Evolutionary conservation across 2,797 vertebrate species (phyloP).

Genomic region (Crocidura indochinensis): DNA sequence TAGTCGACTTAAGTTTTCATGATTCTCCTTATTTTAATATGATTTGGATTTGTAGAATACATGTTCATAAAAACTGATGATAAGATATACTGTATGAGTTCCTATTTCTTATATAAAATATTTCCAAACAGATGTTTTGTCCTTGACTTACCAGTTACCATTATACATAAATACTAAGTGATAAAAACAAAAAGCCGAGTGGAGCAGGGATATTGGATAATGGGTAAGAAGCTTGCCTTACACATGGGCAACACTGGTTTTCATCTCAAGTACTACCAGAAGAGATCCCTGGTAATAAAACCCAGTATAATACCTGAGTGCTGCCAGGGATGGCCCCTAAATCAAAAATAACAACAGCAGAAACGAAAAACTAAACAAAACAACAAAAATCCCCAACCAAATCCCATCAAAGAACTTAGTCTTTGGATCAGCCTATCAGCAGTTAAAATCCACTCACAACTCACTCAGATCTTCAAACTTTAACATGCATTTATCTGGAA

Average conservation of each 20-base stretch:
- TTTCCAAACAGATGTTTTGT: conserved; percentile 8
- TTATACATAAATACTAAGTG: neutral
- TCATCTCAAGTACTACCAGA: no score
- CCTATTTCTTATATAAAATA: neutral
- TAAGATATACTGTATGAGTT: neutral
- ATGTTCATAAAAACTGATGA: conserved; percentile 67
- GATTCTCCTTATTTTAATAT: conserved; percentile 81
- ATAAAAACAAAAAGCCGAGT: neutral
- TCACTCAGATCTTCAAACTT: neutral
- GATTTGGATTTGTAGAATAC: conserved; percentile 76
- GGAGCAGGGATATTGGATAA: no score
- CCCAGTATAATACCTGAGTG: no score
- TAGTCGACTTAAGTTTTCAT: conserved; percentile 88
- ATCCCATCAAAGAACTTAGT: neutral
- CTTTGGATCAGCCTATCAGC: neutral
- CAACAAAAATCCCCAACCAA: no score
- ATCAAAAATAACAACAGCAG: no score
- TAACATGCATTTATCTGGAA: neutral
- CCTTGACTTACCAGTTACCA: neutral
- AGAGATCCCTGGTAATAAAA: no score
- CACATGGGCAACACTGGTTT: no score
- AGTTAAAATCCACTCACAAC: neutral
- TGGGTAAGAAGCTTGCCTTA: no score
- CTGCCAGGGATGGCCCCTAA: no score
- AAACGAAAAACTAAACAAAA: no score